Conservation (phyloP, 2,113 vertebrate species). For the Varanus komodoensis region DNA sequence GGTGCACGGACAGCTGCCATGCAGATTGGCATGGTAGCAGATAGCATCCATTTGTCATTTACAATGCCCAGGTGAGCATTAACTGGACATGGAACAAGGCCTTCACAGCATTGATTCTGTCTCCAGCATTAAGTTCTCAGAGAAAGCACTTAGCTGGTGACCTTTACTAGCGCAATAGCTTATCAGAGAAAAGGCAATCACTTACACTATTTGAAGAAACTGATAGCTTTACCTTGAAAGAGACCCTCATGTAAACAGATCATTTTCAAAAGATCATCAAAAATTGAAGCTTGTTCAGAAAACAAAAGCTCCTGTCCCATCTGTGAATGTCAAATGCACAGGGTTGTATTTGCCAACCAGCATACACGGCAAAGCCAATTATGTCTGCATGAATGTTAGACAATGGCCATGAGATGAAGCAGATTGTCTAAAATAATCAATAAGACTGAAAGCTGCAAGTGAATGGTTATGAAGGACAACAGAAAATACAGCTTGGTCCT, state of each 20-base stretch:
- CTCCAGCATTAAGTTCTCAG: not conserved
- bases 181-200: constrained; percentile 18
- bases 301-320: not conserved
- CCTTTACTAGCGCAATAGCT: not conserved
- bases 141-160: constrained; percentile 4
- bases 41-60: not conserved
- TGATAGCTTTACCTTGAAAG: not conserved
- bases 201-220: not conserved
- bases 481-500: constrained; percentile 24
- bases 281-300: not conserved
- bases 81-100: constrained; percentile 1
- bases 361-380: not conserved
- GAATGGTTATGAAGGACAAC: not conserved
- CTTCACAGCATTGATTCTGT: not conserved
- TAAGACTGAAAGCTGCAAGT: not conserved
- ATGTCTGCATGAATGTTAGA: fast-evolving
- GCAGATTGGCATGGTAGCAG: not conserved
- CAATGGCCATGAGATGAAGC: not conserved
- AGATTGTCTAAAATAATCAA: not conserved
- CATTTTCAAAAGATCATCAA: constrained; percentile 1
- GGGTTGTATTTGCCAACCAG: not conserved
- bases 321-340: not conserved
- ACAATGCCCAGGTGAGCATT: not conserved
- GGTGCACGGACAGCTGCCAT: not conserved
- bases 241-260: not conserved